These are phyloP conservation scores for Drosophila leontia DNA, from an alignment of 1,140 invertebrate species.

Conservation along the genomic window DNA sequence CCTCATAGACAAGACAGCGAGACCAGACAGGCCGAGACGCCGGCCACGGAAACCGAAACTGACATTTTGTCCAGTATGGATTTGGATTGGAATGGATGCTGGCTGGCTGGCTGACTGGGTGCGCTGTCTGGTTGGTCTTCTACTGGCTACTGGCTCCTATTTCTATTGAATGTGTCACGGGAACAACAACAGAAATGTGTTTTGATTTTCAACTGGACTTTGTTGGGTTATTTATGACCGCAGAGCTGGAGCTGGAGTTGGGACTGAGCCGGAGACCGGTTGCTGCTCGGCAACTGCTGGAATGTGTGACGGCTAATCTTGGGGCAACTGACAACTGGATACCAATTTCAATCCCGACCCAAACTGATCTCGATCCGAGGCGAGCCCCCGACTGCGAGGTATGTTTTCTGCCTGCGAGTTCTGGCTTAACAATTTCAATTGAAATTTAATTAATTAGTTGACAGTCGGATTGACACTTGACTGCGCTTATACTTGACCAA, in stretches of 20 bases:
- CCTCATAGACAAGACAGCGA: conserved; percentile 62
- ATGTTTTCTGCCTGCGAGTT: conserved; percentile 51
- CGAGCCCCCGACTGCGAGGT: conserved; percentile 69
- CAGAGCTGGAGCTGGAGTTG: conserved; percentile 20
- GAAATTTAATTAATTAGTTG: conserved; percentile 84
- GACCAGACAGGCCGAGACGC: conserved; percentile 45
- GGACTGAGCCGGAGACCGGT: conserved; percentile 40
- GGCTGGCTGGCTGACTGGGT: conserved; percentile 20
- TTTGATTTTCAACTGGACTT: conserved; percentile 80
- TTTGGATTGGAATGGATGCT: conserved; percentile 8
- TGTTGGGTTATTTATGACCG: conserved; percentile 64
- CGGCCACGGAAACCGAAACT: conserved; percentile 50
- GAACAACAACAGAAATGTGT: conserved; percentile 59
- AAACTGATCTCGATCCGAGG: conserved; percentile 27
- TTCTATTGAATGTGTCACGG: conserved; percentile 82
- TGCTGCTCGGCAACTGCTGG: conserved; percentile 53
- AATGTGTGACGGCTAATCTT: conserved; percentile 84
- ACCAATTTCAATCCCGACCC: conserved; percentile 38
- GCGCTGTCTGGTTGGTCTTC: conserved; percentile 40
- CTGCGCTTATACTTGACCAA: conserved; percentile 57
- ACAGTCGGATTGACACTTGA: conserved; percentile 78
- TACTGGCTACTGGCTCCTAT: conserved; percentile 66
- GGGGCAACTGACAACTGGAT: conserved; percentile 80
- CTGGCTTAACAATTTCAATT: conserved; percentile 77
- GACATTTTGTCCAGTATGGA: conserved; percentile 67